phyloP scores from a whole-genome alignment of 2,888 invertebrate genomes.

The Neria commutata region DNA sequence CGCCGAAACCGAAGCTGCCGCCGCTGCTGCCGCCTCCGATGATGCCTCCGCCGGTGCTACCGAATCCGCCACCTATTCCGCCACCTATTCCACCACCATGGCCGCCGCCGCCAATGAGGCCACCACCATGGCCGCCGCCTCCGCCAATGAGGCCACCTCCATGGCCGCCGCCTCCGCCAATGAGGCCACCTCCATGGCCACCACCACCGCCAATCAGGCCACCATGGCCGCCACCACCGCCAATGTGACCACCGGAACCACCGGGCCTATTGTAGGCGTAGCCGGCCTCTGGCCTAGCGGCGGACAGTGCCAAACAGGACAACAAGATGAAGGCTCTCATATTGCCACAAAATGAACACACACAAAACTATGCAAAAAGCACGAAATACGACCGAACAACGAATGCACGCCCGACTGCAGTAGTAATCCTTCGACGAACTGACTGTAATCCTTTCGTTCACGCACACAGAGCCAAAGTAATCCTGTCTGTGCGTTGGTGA shows the following conservation, averaged over 20 bases:
- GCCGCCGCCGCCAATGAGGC: conserved; percentile 36
- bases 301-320: conserved; percentile 61
- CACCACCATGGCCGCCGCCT: conserved; percentile 37
- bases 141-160: conserved; percentile 40
- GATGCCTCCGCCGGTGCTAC: conserved; percentile 46
- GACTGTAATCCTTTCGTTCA: too few species aligned
- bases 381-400: conserved; percentile 9
- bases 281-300: conserved; percentile 61
- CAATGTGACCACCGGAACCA: conserved; percentile 54
- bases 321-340: conserved; percentile 62
- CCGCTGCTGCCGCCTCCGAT: conserved; percentile 37
- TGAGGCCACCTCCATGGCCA: conserved; percentile 31
- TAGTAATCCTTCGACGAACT: conserved; percentile 13
- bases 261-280: conserved; percentile 63
- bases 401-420: conserved; percentile 14
- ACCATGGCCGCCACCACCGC: conserved; percentile 48
- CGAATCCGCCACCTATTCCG: conserved; percentile 35
- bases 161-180: conserved; percentile 35
- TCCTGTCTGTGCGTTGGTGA: conserved; percentile 29
- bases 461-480: conserved; percentile 26
- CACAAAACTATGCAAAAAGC: neutral
- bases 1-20: conserved; percentile 34
- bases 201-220: conserved; percentile 47
- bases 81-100: conserved; percentile 34
- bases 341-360: conserved; percentile 1